Percentiles rank a stretch among this genome's conserved stretches.
phyloP scores from a whole-genome alignment of 2,888 invertebrate genomes.

The Ochropacha duplaris region DNA sequence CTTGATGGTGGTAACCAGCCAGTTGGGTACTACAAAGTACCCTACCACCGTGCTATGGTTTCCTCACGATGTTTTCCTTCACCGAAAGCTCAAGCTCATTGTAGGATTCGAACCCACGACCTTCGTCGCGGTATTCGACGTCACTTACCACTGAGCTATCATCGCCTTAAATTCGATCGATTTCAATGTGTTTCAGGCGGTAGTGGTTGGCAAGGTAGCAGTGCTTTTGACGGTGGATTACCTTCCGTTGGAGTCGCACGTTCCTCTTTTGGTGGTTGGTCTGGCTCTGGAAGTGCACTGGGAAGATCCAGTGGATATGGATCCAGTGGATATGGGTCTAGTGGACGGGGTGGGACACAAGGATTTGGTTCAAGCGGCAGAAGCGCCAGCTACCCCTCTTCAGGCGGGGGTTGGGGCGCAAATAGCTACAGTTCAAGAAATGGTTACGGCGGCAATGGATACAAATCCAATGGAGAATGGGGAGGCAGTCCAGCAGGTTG shows the following conservation, averaged over 20 bases:
- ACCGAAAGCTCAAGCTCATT: too few relatives aligned
- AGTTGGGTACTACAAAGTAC: too few relatives aligned
- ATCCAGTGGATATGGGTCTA: conserved; percentile 1
- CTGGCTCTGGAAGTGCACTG: conserved; percentile 16
- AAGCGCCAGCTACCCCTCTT: conserved; percentile 9
- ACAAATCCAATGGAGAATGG: conserved; percentile 15
- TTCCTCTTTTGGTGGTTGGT: conserved; percentile 21
- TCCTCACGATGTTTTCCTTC: too few relatives aligned
- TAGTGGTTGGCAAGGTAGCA: conserved; percentile 39
- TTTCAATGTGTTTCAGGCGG: conserved; percentile 23
- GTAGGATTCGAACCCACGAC: too few relatives aligned
- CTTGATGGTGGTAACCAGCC: too few relatives aligned
- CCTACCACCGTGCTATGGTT: too few relatives aligned
- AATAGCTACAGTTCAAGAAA: neutral
- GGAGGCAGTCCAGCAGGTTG: conserved; percentile 17
- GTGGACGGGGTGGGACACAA: conserved; percentile 5
- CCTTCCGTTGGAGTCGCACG: conserved; percentile 11
- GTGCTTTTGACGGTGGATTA: conserved; percentile 24
- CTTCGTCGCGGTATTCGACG: too few relatives aligned
- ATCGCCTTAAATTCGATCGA: too few relatives aligned
- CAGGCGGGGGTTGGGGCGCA: conserved; percentile 9
- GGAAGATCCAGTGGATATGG: conserved; percentile 14
- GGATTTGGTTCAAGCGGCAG: conserved; percentile 15
- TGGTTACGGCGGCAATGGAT: conserved; percentile 9
- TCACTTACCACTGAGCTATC: too few relatives aligned